Evolutionary conservation across 2,888 invertebrate species (phyloP), one percentile per base, ranked within the genome.

Genomic region (Dasysyrphus albostriatus): DNA sequence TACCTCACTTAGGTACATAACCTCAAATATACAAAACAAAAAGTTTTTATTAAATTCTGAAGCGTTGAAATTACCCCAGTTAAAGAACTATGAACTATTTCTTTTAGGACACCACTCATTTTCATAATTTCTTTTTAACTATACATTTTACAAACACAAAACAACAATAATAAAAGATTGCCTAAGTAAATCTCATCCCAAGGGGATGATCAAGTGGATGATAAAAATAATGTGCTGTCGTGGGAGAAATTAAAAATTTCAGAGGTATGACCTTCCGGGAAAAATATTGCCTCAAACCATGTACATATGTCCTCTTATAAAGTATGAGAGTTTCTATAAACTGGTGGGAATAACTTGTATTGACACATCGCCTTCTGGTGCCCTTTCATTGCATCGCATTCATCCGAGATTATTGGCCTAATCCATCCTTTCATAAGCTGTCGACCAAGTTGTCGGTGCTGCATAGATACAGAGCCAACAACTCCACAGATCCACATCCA

Each of bases 321-420:
- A n/a, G n/a, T n/a, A 29, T 12, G 12, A 24, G 10, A 10, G 2
- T n/a, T 8, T 47, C 44, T 44, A 47, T 10, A n/a, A n/a, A 29
- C 63, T 70, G 74, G 78, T 87, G 78, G 74, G 83, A 83, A 84
- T 75, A 67, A 58, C 69, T 75, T 87, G 85, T 87, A 83, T 83
- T 87, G 82, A 87, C 87, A 87, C 78, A 87, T 87, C 59, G 74
- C 70, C 74, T 87, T 63, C 59, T 49, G 70, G 78, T 79, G 78
- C 78, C 78, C 83, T 83, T 83, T 87, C 63, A 83, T 65, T 87
- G 65, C 65, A 72, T 72, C 34, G 47, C 74, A 83, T 87, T 87
- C 83, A 87, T 77, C 87, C 39, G 42, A 75, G 87, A 87, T 87
- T 87, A 87, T 83, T 83, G 83, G 83, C 74, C 87, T 87, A 87